These are phyloP conservation scores for Ctena decussata DNA, from an alignment of 2,888 invertebrate species.

Conservation along the genomic window DNA sequence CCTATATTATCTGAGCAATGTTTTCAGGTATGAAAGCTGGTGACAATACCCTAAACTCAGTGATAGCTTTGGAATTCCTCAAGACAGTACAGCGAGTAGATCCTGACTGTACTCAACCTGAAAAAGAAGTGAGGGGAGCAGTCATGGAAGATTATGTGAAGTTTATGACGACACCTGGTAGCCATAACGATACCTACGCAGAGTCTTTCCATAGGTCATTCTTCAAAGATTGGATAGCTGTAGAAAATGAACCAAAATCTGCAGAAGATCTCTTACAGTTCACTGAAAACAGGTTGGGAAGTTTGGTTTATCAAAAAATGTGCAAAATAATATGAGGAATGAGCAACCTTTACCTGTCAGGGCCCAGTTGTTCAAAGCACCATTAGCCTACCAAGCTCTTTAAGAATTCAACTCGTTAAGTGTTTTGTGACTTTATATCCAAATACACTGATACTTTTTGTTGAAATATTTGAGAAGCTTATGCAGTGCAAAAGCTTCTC, in stretches of 20 bases:
- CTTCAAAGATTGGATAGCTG: conserved; percentile 79
- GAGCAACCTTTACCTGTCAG: no score
- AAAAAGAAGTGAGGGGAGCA: conserved; percentile 67
- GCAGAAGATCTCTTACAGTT: conserved; percentile 75
- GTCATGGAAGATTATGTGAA: conserved; percentile 81
- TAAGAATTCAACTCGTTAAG: no score
- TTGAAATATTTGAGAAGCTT: no score
- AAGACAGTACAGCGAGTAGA: conserved; percentile 77
- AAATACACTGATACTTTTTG: no score
- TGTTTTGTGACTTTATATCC: no score
- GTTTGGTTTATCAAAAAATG: no score
- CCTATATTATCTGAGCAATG: neutral
- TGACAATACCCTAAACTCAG: conserved; percentile 81
- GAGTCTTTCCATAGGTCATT: conserved; percentile 82
- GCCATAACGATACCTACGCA: conserved; percentile 83
- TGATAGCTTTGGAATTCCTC: conserved; percentile 75
- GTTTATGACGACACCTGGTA: conserved; percentile 83
- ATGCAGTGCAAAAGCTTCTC: no score
- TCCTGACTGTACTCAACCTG: conserved; percentile 62
- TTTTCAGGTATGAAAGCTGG: conserved; percentile 83
- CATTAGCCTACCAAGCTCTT: no score
- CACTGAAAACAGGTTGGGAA: conserved; percentile 80
- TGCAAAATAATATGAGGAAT: no score
- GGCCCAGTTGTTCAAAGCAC: no score
- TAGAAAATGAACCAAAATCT: conserved; percentile 54